Conservation (phyloP, 2,797 vertebrate species). For the Phoxinus dragarum region DNA sequence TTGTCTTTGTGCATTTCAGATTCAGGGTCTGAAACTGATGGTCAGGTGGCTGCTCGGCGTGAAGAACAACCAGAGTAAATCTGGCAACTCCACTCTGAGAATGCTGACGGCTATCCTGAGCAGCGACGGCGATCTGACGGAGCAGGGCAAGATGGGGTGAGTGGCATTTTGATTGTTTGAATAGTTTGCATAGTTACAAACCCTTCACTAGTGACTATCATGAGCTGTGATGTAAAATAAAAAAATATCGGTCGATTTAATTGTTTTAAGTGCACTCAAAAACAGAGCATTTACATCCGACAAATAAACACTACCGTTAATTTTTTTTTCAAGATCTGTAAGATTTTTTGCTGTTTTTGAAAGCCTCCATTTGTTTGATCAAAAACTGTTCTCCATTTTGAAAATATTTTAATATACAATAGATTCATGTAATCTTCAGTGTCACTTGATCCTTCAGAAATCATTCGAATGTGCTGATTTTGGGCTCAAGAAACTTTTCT, state of each 20-base stretch:
- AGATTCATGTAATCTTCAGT: background rate
- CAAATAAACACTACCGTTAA: background rate
- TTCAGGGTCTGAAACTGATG: constrained; percentile 99
- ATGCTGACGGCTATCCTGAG: constrained; percentile 95
- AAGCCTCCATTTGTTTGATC: background rate
- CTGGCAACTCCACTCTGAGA: constrained; percentile 93
- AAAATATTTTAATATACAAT: background rate
- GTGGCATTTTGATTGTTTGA: background rate
- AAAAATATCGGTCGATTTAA: background rate
- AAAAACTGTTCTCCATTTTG: background rate
- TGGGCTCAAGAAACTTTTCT: background rate
- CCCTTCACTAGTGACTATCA: background rate
- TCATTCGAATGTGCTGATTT: background rate
- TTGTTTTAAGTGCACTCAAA: background rate
- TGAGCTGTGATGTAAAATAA: background rate
- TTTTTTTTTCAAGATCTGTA: background rate
- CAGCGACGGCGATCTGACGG: constrained; percentile 96
- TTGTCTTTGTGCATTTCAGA: constrained; percentile 71
- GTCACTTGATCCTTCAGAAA: background rate
- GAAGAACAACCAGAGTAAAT: constrained; percentile 98
- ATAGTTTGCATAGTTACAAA: background rate
- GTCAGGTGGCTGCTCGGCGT: constrained; percentile 98
- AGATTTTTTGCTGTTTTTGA: background rate
- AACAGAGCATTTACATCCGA: background rate
- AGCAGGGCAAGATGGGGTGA: constrained; percentile 96